A percentile compares a stretch with the other conserved stretches of the same genome.
Conservation (phyloP, 2,888 invertebrate genomes). For the Stenotaenia linearis region DNA sequence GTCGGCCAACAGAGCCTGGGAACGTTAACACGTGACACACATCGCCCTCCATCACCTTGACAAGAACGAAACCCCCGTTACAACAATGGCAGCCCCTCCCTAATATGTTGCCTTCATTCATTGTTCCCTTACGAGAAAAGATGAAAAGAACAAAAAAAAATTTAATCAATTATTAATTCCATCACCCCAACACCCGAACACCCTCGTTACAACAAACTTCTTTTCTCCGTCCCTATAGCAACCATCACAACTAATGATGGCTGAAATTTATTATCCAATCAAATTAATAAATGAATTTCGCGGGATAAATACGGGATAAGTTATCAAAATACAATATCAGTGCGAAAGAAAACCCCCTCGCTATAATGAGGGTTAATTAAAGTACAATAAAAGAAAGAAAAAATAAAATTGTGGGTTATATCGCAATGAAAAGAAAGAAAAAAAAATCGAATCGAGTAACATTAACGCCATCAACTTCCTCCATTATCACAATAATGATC, state of each 20-base stretch:
- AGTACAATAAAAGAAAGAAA: neutral
- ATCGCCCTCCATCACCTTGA: neutral
- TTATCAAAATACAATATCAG: neutral
- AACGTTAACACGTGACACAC: constrained; percentile 24
- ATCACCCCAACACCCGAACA: neutral
- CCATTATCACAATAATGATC: neutral
- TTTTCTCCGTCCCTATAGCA: neutral
- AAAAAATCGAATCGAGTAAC: neutral
- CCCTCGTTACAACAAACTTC: neutral
- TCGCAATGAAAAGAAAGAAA: neutral
- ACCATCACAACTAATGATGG: neutral
- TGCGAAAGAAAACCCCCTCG: neutral
- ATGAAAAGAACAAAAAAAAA: neutral
- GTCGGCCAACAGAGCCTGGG: neutral
- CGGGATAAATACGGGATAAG: neutral
- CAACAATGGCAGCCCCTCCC: neutral
- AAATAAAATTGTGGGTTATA: neutral
- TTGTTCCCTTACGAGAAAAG: neutral
- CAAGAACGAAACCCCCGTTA: neutral
- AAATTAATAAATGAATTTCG: neutral
- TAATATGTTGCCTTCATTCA: neutral
- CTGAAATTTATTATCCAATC: neutral
- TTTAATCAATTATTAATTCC: neutral
- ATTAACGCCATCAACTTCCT: neutral
- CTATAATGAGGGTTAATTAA: neutral